Evolutionary conservation across 1,140 invertebrate species (phyloP).

Genomic region (Ceratitis capitata): DNA sequence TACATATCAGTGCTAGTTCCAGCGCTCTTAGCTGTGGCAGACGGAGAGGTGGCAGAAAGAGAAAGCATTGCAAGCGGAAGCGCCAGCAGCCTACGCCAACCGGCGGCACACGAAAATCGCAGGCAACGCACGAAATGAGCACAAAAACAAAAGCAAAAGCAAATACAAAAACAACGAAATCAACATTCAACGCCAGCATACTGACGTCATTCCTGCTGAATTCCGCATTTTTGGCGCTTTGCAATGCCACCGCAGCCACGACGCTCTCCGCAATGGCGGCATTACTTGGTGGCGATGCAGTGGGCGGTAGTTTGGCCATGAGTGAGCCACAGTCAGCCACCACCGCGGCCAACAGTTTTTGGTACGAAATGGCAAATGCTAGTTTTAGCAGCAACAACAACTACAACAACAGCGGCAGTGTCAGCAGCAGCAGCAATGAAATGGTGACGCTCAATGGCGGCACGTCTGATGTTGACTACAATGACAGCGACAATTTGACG

Average conservation of each 20-base stretch:
- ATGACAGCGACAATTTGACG: conserved; percentile 28
- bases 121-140: neutral
- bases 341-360: neutral
- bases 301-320: too few relatives aligned
- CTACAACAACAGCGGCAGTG: neutral
- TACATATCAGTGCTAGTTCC: neutral
- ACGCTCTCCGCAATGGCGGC: neutral
- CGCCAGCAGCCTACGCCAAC: neutral
- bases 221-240: neutral
- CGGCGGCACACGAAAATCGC: neutral
- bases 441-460: neutral
- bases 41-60: neutral
- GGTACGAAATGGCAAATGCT: neutral
- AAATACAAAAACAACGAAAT: neutral
- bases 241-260: neutral
- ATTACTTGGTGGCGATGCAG: neutral
- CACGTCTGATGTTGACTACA: conserved; percentile 30
- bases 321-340: neutral
- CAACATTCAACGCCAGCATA: neutral
- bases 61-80: neutral
- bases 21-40: too few relatives aligned
- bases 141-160: neutral
- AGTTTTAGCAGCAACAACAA: neutral
- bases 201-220: neutral
- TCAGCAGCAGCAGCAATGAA: neutral